These are phyloP conservation scores for Eonycteris spelaea DNA, from an alignment of 2,113 vertebrate species.

Conservation along the genomic window DNA sequence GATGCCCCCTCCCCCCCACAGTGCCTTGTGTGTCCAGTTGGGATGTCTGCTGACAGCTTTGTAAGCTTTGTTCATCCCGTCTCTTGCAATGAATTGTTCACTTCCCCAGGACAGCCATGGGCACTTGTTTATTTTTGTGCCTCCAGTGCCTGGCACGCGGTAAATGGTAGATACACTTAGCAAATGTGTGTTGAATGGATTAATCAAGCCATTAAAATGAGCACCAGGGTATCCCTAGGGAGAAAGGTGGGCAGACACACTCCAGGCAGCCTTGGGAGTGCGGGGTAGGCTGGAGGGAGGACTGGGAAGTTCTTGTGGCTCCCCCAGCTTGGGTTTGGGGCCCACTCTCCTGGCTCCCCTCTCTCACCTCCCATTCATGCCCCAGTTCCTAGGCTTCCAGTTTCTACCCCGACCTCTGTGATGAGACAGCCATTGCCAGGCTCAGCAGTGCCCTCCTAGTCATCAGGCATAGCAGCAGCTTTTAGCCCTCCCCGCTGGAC, in stretches of 20 bases:
- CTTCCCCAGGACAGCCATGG: not conserved
- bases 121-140: not conserved
- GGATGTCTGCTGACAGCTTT: fast-evolving
- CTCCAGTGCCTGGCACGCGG: not conserved
- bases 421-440: not conserved
- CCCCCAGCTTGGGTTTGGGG: not conserved
- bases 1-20: fast-evolving
- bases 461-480: not conserved
- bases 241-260: not conserved
- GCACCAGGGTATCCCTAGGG: not conserved
- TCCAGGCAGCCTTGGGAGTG: too few relatives aligned
- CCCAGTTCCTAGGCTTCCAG: not conserved
- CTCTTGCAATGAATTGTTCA: too few relatives aligned
- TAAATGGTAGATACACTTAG: fast-evolving
- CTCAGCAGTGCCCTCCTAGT: not conserved
- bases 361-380: not conserved
- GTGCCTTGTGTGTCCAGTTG: not conserved
- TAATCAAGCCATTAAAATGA: not conserved
- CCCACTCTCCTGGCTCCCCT: not conserved
- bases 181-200: not conserved
- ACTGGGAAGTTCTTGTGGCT: not conserved
- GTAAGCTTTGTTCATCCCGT: not conserved
- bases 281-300: not conserved
- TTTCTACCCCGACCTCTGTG: not conserved
- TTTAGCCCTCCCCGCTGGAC: not conserved